Percentiles rank a stretch among this genome's conserved stretches.
These are phyloP conservation scores for Papilio xuthus DNA, from an alignment of 1,140 invertebrate species.

Conservation along the genomic window DNA sequence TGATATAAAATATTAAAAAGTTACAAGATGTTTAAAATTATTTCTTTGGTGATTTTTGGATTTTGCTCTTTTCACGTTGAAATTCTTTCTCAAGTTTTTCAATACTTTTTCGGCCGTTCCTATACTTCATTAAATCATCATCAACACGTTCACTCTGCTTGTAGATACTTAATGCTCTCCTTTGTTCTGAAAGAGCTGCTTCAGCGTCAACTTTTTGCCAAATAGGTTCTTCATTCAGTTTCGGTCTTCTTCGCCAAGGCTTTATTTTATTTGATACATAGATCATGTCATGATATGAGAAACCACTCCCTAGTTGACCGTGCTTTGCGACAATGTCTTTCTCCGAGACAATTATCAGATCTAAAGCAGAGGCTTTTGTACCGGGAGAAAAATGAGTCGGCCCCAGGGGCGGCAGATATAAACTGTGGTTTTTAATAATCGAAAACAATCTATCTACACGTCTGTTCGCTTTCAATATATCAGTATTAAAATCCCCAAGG, in stretches of 20 bases:
- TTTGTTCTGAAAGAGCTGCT: background rate
- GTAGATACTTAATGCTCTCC: background rate
- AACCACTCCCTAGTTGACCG: conserved; percentile 36
- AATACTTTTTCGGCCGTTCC: conserved; percentile 2
- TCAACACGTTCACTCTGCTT: background rate
- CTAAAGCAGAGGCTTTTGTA: conserved; percentile 32
- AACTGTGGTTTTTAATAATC: conserved; percentile 26
- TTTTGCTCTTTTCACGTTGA: conserved; percentile 6
- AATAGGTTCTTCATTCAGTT: background rate
- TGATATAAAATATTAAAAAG: background rate
- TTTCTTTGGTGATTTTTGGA: background rate
- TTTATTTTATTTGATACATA: conserved; percentile 37
- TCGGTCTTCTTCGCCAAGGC: background rate
- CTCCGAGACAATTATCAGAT: conserved; percentile 41
- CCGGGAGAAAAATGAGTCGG: conserved; percentile 41
- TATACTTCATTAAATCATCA: background rate
- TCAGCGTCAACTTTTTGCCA: background rate
- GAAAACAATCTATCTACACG: conserved; percentile 27
- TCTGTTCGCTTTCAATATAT: conserved; percentile 40
- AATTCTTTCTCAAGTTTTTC: background rate
- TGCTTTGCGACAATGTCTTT: conserved; percentile 14
- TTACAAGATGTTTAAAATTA: background rate
- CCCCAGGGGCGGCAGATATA: conserved; percentile 31
- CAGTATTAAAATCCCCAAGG: conserved; percentile 43
- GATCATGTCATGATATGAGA: conserved; percentile 44